Conservation (phyloP, 2,888 invertebrate genomes). For the Chromoteleia sp. region DNA sequence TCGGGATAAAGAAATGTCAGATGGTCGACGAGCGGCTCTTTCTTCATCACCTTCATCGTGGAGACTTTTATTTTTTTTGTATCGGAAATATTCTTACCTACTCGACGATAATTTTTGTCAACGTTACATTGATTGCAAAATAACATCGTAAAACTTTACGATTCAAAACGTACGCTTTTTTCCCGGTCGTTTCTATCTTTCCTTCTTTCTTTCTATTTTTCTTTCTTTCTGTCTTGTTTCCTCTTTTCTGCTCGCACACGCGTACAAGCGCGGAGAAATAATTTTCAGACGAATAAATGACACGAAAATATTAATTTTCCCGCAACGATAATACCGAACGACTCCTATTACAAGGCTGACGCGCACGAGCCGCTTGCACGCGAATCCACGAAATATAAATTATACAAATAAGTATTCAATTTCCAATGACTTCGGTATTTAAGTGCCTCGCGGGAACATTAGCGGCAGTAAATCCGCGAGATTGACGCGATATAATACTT, state of each 20-base stretch:
- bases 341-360: constrained; percentile 49
- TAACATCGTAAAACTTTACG: constrained; percentile 6
- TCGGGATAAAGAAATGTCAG: constrained; percentile 17
- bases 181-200: too few species aligned
- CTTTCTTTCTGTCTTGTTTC: too few species aligned
- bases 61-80: too few species aligned
- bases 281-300: too few species aligned
- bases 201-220: too few species aligned
- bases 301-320: constrained; percentile 43
- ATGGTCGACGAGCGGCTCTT: neutral
- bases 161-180: neutral
- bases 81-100: neutral
- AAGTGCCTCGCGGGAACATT: constrained; percentile 68
- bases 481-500: constrained; percentile 75
- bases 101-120: too few species aligned
- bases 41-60: too few species aligned
- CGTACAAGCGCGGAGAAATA: too few species aligned
- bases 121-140: neutral
- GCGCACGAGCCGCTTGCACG: constrained; percentile 33
- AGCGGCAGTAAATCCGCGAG: constrained; percentile 73
- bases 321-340: constrained; percentile 29
- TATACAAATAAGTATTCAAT: constrained; percentile 68
- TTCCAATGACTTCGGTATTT: constrained; percentile 59
- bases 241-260: neutral
- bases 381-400: constrained; percentile 51